A percentile compares a stretch with the other conserved stretches of the same genome.
Evolutionary conservation across 53 echinoderm and acorn worm genomes (phyloP).

Genomic region (Paracentrotus lividus): DNA sequence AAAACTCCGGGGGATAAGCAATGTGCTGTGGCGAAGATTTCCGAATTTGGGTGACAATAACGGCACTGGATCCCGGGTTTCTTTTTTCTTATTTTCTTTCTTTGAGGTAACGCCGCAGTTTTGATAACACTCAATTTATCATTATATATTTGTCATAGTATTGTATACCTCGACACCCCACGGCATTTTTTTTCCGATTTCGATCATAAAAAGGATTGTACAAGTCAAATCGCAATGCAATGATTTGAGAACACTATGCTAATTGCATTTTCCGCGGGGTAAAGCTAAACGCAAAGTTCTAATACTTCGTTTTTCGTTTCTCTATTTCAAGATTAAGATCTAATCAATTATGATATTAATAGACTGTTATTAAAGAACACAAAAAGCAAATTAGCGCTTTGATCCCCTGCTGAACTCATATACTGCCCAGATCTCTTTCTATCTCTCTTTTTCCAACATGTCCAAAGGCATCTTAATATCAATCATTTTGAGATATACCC

Average conservation of each 20-base stretch:
- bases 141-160: background rate
- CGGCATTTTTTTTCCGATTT: background rate
- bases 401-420: background rate
- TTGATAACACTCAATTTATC: conserved; percentile 17
- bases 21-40: background rate
- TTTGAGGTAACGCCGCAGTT: background rate
- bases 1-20: background rate
- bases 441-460: background rate
- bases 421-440: background rate
- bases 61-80: background rate
- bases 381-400: background rate
- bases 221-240: background rate
- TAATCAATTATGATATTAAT: background rate
- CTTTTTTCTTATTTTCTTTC: background rate
- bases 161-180: background rate
- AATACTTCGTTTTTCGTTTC: background rate
- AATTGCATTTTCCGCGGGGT: background rate
- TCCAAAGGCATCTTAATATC: no score
- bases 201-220: background rate
- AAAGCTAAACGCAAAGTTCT: background rate
- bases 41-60: background rate
- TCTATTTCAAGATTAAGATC: background rate
- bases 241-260: background rate
- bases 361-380: background rate
- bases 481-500: no score